phyloP scores from a whole-genome alignment of 2,113 vertebrate species.

The Mobula birostris region DNA sequence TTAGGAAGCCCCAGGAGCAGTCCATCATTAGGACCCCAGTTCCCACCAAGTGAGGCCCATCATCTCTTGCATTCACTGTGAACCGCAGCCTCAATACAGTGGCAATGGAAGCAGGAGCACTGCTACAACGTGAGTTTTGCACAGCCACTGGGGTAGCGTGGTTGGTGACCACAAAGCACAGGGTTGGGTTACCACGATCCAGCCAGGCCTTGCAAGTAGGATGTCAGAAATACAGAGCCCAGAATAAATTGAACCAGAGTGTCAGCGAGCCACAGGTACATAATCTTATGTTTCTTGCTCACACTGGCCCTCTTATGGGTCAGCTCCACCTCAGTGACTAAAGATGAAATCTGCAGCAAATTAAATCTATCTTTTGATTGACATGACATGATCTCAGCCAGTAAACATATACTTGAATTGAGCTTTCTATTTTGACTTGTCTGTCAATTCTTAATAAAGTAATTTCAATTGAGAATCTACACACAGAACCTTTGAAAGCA shows the following conservation, averaged over 20 bases:
- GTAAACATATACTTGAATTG: background rate
- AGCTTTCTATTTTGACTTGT: background rate
- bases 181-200: too few relatives aligned
- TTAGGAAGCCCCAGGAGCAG: too few relatives aligned
- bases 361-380: constrained; percentile 12
- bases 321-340: background rate
- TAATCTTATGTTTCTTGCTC: background rate
- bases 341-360: background rate
- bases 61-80: too few relatives aligned
- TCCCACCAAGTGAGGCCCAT: too few relatives aligned
- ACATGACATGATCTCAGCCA: background rate
- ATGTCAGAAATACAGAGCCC: background rate
- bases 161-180: too few relatives aligned
- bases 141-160: too few relatives aligned
- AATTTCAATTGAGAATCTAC: background rate
- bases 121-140: too few relatives aligned
- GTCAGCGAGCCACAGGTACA: background rate
- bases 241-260: background rate
- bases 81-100: too few relatives aligned
- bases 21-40: too few relatives aligned
- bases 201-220: background rate
- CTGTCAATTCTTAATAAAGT: background rate
- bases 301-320: background rate
- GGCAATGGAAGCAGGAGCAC: too few relatives aligned
- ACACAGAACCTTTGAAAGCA: background rate